These are phyloP conservation scores for Aporophyla nigra DNA, from an alignment of 2,888 invertebrate genomes.

Conservation along the genomic window DNA sequence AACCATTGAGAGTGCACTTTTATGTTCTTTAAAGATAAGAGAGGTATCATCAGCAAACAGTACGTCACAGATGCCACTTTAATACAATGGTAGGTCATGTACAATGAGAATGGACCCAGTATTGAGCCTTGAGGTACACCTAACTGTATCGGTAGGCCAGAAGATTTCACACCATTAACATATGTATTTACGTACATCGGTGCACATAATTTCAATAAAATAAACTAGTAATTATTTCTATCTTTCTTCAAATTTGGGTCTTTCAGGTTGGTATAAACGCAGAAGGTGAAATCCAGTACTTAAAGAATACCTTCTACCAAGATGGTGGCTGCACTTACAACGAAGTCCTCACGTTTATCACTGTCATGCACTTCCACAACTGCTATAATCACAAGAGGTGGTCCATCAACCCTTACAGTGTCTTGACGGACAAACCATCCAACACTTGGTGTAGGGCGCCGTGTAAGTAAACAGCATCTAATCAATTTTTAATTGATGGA, in stretches of 20 bases:
- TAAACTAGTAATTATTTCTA: background rate
- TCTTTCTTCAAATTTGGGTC: background rate
- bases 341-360: constrained; percentile 76
- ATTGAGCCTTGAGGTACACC: no score
- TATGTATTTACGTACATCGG: no score
- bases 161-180: no score
- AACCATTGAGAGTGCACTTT: no score
- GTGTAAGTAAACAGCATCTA: constrained; percentile 43
- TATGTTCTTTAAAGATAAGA: no score
- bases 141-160: no score
- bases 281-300: constrained; percentile 92
- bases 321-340: constrained; percentile 87
- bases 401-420: constrained; percentile 85
- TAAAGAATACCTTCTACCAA: constrained; percentile 88
- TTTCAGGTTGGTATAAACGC: constrained; percentile 86
- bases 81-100: no score
- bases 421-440: constrained; percentile 92
- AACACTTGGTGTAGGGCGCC: constrained; percentile 93
- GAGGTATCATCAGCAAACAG: no score
- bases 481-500: background rate
- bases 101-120: no score
- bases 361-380: constrained; percentile 46
- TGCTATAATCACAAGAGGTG: constrained; percentile 91
- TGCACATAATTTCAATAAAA: background rate
- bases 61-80: no score